Evolutionary conservation across 2,888 invertebrate species (phyloP).

Genomic region (Scaptomyza reducta): DNA sequence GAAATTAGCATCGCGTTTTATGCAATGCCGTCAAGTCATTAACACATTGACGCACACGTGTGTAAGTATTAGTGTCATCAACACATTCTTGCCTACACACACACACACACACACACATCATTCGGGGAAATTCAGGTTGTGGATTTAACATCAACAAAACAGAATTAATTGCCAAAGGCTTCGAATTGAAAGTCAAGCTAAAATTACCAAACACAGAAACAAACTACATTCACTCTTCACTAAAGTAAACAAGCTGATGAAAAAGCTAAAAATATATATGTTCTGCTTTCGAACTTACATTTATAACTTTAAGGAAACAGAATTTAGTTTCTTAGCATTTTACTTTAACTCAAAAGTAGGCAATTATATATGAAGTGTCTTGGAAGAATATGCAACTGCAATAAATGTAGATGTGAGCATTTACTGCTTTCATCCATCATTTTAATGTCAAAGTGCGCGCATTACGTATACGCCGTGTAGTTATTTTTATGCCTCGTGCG

Average conservation of each 20-base stretch:
- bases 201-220: no score
- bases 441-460: constrained; percentile 26
- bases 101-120: constrained; percentile 8
- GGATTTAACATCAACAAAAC: no score
- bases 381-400: neutral
- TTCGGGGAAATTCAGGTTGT: neutral
- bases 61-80: constrained; percentile 54
- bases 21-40: constrained; percentile 67
- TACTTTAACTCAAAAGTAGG: neutral
- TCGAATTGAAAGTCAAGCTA: no score
- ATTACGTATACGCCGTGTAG: constrained; percentile 40
- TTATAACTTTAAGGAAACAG: no score
- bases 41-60: constrained; percentile 54
- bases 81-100: constrained; percentile 48
- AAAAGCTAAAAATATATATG: no score
- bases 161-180: no score
- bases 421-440: constrained; percentile 10
- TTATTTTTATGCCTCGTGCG: constrained; percentile 28
- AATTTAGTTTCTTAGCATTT: no score
- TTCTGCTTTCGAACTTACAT: no score
- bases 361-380: neutral
- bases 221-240: no score
- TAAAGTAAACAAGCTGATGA: no score
- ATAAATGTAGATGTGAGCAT: constrained; percentile 1
- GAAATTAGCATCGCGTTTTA: constrained; percentile 64